Percentiles rank a stretch among this genome's conserved stretches.
Evolutionary conservation across 2,113 vertebrate genomes (phyloP).

Genomic region (Danio rerio): DNA sequence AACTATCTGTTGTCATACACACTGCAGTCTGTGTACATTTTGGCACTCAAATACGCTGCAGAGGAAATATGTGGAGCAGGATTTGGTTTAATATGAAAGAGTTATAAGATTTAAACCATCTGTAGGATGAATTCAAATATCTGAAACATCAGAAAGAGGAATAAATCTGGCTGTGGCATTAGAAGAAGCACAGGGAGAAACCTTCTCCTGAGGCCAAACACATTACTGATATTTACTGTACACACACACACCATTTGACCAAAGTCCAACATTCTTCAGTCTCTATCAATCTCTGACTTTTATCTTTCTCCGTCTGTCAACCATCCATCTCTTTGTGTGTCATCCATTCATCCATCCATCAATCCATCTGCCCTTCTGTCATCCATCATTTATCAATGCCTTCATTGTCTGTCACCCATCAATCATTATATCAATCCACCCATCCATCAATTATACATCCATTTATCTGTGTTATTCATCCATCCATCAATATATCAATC

Average conservation of each 20-base stretch:
- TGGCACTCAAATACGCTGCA: background rate
- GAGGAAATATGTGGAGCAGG: background rate
- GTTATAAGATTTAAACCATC: slow-evolving; percentile 15
- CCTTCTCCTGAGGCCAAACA: slow-evolving; percentile 61
- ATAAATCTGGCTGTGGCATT: slow-evolving; percentile 49
- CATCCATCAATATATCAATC: too few relatives aligned
- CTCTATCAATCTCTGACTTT: background rate
- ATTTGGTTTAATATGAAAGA: slow-evolving; percentile 14
- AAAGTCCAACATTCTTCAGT: background rate
- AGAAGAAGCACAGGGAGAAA: background rate
- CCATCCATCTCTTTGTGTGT: too few relatives aligned
- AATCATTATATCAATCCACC: too few relatives aligned
- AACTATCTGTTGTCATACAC: background rate
- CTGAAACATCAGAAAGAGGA: slow-evolving; percentile 69
- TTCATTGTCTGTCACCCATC: too few relatives aligned
- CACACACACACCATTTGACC: background rate
- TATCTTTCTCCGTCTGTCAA: too few relatives aligned
- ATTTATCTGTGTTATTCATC: too few relatives aligned
- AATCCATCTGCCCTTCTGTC: too few relatives aligned
- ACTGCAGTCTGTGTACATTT: background rate
- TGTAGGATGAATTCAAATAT: slow-evolving; percentile 47
- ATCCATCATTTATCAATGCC: too few relatives aligned
- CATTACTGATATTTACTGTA: slow-evolving; percentile 41
- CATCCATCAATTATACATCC: too few relatives aligned
- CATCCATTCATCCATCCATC: too few relatives aligned